Base-by-base conservation (phyloP, 1,140 invertebrate species). In the Sitophilus oryzae region DNA sequence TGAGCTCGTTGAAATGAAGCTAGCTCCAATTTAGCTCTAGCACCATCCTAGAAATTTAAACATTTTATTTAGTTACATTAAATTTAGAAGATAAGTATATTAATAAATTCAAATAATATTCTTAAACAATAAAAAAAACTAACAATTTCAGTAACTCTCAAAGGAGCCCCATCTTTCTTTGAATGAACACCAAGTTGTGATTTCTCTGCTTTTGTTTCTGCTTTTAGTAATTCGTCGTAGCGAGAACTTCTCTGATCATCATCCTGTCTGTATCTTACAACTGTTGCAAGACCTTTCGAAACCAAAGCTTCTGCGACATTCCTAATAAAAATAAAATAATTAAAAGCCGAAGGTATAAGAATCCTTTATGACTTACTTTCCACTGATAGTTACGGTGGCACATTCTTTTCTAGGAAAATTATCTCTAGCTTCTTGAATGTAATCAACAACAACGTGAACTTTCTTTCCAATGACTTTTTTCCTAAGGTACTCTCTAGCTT, bases 391-490 rank as follows among this genome's bases (percentile, higher is more conserved):
- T 8, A 99, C 88, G 2, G 95, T 98, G 64, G 91, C 96, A 69
- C 95, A 98, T 19, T 81, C 84, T 72, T 98, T 99, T 71, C 99
- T 95, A 2, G 93, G 92, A 68, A 91, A 96, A 56, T 86, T 88
- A 35, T 96, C 88, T 42, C 86, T 86, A 2, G 93, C 86, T 11
- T 94, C 93, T 68, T 98, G 96, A 48, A 96, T 89, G 68, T 99
- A 99, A 73, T 99, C 97, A 22, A 98, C 83, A 30, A 85, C 84
- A 3, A 97, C 88, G 66, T 90, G 88, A 0, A 96, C 92, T 68
- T 89, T 93, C 72, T 99, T 98, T 2, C 94, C 93, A 69, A 99
- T 90, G 0, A 98, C 77, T 71, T 95, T 94, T 68, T 97, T 98
- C 21, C 97, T 80, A 2, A 99, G 75, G 70, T 93, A 98, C 77